Percentiles rank a stretch among this genome's conserved stretches.
phyloP scores from a whole-genome alignment of 2,113 vertebrate species.

The Lampris megalopsis region DNA sequence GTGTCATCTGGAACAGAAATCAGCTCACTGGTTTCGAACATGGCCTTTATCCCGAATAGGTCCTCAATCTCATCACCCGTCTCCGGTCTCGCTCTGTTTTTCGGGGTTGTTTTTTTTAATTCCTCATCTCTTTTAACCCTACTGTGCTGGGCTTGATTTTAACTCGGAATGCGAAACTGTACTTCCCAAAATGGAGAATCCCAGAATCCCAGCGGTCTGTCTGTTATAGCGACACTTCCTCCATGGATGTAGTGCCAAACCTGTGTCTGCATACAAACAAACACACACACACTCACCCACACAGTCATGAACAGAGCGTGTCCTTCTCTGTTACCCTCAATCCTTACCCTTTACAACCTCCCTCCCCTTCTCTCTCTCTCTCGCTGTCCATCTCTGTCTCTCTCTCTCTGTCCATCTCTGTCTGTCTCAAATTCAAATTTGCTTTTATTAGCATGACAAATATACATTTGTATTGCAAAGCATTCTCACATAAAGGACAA shows the following conservation, averaged over 20 bases:
- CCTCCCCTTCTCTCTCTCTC: conserved; percentile 2
- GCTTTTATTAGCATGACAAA: no score
- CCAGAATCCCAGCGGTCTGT: not conserved
- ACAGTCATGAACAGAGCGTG: conserved; percentile 49
- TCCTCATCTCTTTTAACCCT: no score
- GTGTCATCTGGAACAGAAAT: no score
- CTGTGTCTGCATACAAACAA: conserved; percentile 36
- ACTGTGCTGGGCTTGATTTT: not conserved
- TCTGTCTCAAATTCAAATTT: no score
- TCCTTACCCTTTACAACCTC: conserved; percentile 34
- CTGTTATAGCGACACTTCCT: not conserved
- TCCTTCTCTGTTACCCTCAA: conserved; percentile 57
- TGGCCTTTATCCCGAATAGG: conserved; percentile 1
- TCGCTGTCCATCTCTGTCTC: no score
- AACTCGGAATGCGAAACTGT: not conserved
- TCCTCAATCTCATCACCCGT: not conserved
- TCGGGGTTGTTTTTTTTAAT: no score
- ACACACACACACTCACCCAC: conserved; percentile 14
- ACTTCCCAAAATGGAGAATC: conserved; percentile 22
- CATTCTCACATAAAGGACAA: no score
- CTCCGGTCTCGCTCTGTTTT: no score
- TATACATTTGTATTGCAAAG: no score
- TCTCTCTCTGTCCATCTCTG: no score
- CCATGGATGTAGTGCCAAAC: conserved; percentile 20
- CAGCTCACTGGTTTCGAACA: not conserved